Evolutionary conservation across 1,140 invertebrate genomes (phyloP).

Genomic region (Drosophila ambigua): DNA sequence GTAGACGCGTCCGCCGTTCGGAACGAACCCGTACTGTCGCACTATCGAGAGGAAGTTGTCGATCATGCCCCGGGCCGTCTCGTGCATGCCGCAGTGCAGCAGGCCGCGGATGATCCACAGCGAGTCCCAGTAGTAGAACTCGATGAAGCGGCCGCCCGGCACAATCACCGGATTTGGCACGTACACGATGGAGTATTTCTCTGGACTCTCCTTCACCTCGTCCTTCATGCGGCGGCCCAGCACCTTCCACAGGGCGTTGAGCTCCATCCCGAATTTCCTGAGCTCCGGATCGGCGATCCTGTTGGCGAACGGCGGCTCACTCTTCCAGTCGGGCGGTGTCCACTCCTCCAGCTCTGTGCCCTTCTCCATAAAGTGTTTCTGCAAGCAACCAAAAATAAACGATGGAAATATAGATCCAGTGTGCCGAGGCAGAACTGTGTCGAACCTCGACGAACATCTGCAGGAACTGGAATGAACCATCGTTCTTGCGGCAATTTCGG

Average conservation of each 20-base stretch:
- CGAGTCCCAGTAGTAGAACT: constrained; percentile 98
- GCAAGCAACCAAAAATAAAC: background rate
- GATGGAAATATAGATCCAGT: constrained; percentile 51
- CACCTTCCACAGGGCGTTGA: constrained; percentile 92
- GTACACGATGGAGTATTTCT: constrained; percentile 94
- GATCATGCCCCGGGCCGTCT: constrained; percentile 92
- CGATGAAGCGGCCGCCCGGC: constrained; percentile 94
- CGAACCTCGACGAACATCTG: constrained; percentile 87
- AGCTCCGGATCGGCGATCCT: constrained; percentile 89
- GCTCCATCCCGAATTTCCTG: constrained; percentile 87
- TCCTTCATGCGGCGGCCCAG: constrained; percentile 92
- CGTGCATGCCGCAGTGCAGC: constrained; percentile 91
- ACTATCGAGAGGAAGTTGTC: constrained; percentile 91
- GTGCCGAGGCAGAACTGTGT: constrained; percentile 54
- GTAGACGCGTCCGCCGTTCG: constrained; percentile 95
- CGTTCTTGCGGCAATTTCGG: constrained; percentile 87
- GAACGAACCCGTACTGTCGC: constrained; percentile 91
- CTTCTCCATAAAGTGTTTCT: constrained; percentile 87
- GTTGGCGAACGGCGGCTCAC: constrained; percentile 86
- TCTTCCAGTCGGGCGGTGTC: constrained; percentile 90
- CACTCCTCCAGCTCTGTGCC: constrained; percentile 91
- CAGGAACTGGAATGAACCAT: constrained; percentile 86
- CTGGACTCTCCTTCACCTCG: constrained; percentile 88
- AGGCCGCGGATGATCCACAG: constrained; percentile 96
- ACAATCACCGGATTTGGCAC: constrained; percentile 95